These are phyloP conservation scores for Otis tarda DNA, from an alignment of 2,113 vertebrate species.

Conservation along the genomic window DNA sequence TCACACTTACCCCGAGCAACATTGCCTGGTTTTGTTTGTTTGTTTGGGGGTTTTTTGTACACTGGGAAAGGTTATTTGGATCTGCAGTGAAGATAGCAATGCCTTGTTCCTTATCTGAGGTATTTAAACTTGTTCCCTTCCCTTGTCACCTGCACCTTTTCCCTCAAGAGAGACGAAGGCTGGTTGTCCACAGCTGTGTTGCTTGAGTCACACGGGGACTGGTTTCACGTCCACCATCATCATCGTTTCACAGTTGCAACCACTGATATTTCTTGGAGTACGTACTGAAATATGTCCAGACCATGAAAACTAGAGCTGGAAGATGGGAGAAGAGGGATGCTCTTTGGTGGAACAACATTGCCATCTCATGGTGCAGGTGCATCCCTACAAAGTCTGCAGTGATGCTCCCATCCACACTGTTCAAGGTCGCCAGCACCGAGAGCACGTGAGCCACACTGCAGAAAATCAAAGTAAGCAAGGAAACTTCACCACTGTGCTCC, in stretches of 20 bases:
- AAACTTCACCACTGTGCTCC: neutral
- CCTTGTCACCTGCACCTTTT: neutral
- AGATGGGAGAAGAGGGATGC: neutral
- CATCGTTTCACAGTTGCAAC: neutral
- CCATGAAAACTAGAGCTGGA: neutral
- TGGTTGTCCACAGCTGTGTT: neutral
- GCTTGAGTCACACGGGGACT: rapidly evolving
- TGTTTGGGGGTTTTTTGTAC: neutral
- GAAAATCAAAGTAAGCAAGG: neutral
- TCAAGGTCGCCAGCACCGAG: neutral
- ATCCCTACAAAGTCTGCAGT: neutral
- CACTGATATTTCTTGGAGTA: neutral
- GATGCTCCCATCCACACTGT: neutral
- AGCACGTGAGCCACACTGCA: rapidly evolving
- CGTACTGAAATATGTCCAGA: neutral
- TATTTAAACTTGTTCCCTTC: neutral
- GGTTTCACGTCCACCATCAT: neutral
- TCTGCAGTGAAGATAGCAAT: neutral
- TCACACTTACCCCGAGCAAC: neutral
- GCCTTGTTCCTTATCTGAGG: neutral
- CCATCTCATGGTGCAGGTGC: conserved; percentile 26
- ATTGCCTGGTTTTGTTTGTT: neutral
- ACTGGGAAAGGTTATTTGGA: neutral
- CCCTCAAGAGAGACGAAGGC: rapidly evolving
- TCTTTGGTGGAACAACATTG: conserved; percentile 7